Conservation (phyloP, 2,113 vertebrate genomes). For the Daubentonia madagascariensis region DNA sequence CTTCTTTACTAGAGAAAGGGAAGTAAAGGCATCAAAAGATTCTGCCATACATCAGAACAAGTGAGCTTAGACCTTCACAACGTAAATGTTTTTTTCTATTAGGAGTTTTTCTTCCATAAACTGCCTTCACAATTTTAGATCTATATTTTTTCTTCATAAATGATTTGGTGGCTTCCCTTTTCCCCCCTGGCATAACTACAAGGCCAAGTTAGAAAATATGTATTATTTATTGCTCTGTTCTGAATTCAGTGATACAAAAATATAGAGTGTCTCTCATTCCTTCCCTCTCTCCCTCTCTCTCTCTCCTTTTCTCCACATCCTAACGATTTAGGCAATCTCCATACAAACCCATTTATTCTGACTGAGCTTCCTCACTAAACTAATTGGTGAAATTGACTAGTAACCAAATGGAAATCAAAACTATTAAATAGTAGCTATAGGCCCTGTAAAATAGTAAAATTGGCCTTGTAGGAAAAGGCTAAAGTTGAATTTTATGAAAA, state of each 20-base stretch:
- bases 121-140: conserved; percentile 10
- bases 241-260: conserved; percentile 23
- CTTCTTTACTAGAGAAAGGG: neutral
- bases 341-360: neutral
- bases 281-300: neutral
- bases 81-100: neutral
- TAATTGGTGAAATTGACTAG: neutral
- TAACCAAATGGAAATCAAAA: neutral
- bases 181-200: neutral
- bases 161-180: neutral
- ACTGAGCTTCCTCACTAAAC: neutral
- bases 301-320: neutral
- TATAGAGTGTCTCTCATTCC: neutral
- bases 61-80: neutral
- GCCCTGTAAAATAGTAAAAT: neutral
- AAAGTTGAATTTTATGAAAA: conserved; percentile 8
- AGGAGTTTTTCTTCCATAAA: neutral
- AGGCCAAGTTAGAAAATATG: conserved; percentile 27
- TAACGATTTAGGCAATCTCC: conserved; percentile 18
- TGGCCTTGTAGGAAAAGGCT: neutral
- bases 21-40: neutral
- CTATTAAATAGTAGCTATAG: neutral
- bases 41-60: neutral
- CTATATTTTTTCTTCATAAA: conserved; percentile 35
- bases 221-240: conserved; percentile 45